These are phyloP conservation scores for Cephus rjabovi DNA, from an alignment of 2,888 invertebrate genomes.

Conservation along the genomic window DNA sequence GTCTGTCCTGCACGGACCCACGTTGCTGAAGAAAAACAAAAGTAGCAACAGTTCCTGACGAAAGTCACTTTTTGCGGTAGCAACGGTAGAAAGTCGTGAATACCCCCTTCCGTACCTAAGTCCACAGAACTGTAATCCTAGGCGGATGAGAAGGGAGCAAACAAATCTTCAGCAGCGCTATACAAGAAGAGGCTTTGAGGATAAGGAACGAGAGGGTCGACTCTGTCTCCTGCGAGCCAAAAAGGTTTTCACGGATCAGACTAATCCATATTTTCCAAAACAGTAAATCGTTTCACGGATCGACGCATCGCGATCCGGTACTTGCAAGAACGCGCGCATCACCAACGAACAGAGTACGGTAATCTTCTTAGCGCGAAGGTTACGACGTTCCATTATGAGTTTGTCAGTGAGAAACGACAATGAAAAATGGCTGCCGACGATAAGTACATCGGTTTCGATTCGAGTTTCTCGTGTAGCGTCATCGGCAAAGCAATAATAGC, in stretches of 20 bases:
- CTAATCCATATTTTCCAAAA: neutral
- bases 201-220: neutral
- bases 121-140: neutral
- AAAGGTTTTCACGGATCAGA: neutral
- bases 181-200: neutral
- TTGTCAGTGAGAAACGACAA: neutral
- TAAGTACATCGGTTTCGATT: neutral
- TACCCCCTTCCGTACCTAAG: neutral
- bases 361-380: neutral
- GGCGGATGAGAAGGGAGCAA: neutral
- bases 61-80: neutral
- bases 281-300: neutral
- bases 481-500: neutral
- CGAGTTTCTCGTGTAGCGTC: neutral
- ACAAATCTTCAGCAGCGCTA: neutral
- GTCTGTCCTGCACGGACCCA: neutral
- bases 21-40: neutral
- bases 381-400: neutral
- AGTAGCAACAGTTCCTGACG: neutral
- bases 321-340: neutral
- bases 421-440: neutral
- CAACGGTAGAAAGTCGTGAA: neutral
- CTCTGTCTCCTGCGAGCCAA: neutral
- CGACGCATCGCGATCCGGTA: neutral
- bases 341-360: neutral